phyloP scores from a whole-genome alignment of 2,797 vertebrate species.

The Eidolon dupreanum region DNA sequence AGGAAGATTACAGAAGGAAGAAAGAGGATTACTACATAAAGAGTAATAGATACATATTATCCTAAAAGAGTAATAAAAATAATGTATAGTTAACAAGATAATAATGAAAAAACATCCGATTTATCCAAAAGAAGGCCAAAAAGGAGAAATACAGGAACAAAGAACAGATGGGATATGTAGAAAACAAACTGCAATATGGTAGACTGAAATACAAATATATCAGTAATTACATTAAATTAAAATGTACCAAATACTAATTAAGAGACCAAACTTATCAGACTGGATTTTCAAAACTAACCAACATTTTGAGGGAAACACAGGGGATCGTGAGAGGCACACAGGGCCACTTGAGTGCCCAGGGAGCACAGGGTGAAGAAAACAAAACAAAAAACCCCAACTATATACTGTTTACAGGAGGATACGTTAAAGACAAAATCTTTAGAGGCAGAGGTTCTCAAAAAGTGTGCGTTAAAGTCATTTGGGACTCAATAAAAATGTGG shows the following conservation, averaged over 20 bases:
- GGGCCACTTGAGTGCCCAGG: background rate
- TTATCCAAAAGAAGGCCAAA: background rate
- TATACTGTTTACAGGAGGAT: background rate
- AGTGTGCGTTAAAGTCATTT: background rate
- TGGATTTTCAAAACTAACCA: background rate
- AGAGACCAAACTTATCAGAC: background rate
- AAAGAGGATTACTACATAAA: background rate
- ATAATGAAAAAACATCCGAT: background rate
- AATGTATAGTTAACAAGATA: background rate
- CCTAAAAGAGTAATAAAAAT: background rate
- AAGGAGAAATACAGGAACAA: background rate
- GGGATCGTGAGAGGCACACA: background rate
- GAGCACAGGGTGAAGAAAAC: background rate
- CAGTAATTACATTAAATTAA: background rate
- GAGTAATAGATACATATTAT: background rate
- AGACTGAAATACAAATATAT: background rate
- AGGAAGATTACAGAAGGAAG: background rate
- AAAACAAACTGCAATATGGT: background rate
- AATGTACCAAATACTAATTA: background rate
- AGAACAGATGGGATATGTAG: background rate
- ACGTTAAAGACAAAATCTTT: background rate
- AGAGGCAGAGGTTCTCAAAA: background rate
- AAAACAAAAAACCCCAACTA: background rate
- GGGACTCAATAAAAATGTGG: background rate
- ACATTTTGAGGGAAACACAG: background rate